These are phyloP conservation scores for Eudemis profundana DNA, from an alignment of 2,888 invertebrate species.

Conservation along the genomic window DNA sequence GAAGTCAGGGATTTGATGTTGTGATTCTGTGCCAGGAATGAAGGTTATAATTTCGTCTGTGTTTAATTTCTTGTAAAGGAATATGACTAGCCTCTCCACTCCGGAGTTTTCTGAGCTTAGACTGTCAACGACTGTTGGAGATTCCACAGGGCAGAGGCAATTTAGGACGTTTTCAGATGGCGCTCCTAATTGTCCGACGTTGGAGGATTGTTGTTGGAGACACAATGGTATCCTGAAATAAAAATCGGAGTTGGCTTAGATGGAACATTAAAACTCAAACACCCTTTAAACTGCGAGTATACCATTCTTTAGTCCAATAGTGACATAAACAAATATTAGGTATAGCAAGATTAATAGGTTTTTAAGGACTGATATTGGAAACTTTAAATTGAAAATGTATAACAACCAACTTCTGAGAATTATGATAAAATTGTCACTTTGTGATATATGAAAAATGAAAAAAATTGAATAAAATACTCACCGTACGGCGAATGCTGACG, in stretches of 20 bases:
- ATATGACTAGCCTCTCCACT: conserved; percentile 63
- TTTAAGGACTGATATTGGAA: too few species aligned
- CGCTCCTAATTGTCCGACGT: background rate
- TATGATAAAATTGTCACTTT: too few species aligned
- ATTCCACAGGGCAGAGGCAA: background rate
- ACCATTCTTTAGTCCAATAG: too few species aligned
- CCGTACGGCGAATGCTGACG: background rate
- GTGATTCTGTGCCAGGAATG: conserved; percentile 61
- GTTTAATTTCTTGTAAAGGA: conserved; percentile 57
- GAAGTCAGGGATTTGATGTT: conserved; percentile 64
- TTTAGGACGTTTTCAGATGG: background rate
- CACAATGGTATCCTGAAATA: conserved; percentile 13
- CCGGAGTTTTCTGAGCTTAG: conserved; percentile 48
- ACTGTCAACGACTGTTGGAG: conserved; percentile 50
- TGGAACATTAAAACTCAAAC: background rate
- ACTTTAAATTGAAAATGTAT: too few species aligned
- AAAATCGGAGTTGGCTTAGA: background rate
- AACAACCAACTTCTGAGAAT: too few species aligned
- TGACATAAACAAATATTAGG: too few species aligned
- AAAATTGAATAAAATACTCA: background rate
- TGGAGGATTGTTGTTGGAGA: background rate
- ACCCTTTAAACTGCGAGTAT: too few species aligned
- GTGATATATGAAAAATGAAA: background rate
- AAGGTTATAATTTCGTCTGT: conserved; percentile 56
- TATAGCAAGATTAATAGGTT: too few species aligned